Base-by-base conservation (phyloP, 1,140 invertebrate genomes). In the Drosophila arizonae region DNA sequence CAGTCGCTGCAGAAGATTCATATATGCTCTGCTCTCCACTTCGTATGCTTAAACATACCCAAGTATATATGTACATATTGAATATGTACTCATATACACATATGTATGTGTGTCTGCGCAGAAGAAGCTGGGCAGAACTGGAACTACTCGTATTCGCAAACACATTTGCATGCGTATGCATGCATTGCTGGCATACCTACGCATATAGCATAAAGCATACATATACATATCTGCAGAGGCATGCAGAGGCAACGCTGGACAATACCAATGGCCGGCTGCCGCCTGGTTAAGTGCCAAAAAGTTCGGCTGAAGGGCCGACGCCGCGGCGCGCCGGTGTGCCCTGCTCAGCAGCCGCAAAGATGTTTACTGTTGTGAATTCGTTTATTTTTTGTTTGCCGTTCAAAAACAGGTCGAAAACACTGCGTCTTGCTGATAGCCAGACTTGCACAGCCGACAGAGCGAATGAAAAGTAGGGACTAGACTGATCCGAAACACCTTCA, bases 111-210 rank as follows among this genome's bases (percentile, higher is more conserved):
- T 26, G 33, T 26, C 21, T 24, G 5, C 3, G n/a, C 24, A 63
- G 21, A 64, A 57, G 60, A 69, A 30, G 55, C 72, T 70, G 67
- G 5, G 30, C 36, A 52, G 41, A 87, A 88, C 76, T 82, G 75
- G 64, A 72, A 63, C 67, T 81, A 62, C 61, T 54, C 33, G 64
- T 68, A 87, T 87, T 87, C 90, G 81, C 85, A 90, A 90, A 68
- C 54, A 84, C 72, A 87, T 87, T 87, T 90, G 81, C 85, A 90
- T 91, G 79, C 79, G 79, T 90, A 71, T n/a, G n/a, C n/a, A n/a
- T n/a, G n/a, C 82, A 84, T 91, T 81, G 82, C 76, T 88, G 78
- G 79, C 78, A 90, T 90, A 87, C 90, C 90, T 90, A 90, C 90
- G 90, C 90, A 91, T 46, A 46, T 46, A 46, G n/a, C 43, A 39